Base-by-base conservation (phyloP, 2,888 invertebrate species). In the Cheilosia urbana region DNA sequence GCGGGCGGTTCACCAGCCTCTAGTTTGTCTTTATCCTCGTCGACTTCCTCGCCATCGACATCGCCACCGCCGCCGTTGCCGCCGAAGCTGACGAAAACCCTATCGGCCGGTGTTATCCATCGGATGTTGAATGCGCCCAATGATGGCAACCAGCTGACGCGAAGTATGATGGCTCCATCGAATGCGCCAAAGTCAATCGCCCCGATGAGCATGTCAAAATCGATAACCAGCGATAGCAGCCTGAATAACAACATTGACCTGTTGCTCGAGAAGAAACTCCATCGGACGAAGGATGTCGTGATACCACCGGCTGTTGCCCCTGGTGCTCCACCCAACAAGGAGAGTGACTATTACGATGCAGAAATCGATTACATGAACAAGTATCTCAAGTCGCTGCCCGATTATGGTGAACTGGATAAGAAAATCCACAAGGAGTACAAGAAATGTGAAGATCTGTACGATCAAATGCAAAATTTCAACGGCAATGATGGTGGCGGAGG, bases 331-430 rank as follows among this genome's bases (percentile, higher is more conserved):
- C 49, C 68, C 53, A 76, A 68, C 42, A 87, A 84, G 57, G 87
- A 87, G 71, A 88, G 80, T 73, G 89, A 92, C 79, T 91, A 92
- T 81, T 92, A 92, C 77, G 91, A 91, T 88, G 92, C 91, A 4
- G 93, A 92, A 80, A 92, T 92, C 49, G 92, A 93, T 88, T 92
- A 92, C 90, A 92, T 92, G 92, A 92, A 92, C 87, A 92, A 92
- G 87, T 92, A 92, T 89, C 89, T 92, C n/a, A 91, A 91, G 88
- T 92, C 92, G 88, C 77, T 92, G 73, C 92, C 92, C 62, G 93
- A 92, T 82, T 92, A 92, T 73, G 91, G 90, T 58, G 92, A 92
- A 75, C 78, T 92, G 62, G 92, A 92, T 87, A 90, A 91, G 30
- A 92, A 92, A 87, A 88, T 92, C 78, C 91, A 91, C 87, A 89